Conservation (phyloP, 2,113 vertebrate genomes). For the Chaetops frenatus region DNA sequence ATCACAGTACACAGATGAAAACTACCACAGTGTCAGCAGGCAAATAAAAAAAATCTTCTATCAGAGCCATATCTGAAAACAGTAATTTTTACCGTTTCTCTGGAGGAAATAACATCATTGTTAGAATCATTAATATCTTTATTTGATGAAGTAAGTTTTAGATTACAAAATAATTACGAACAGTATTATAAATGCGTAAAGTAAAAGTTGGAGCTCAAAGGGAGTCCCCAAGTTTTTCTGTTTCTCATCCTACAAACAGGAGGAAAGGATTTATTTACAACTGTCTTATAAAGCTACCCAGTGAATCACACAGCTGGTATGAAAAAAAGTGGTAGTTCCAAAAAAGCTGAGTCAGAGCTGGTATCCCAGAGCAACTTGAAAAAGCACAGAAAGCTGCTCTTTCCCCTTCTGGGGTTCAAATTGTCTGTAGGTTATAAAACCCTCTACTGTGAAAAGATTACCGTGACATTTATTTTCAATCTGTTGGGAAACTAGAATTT, state of each 20-base stretch:
- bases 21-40: neutral
- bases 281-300: neutral
- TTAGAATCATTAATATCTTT: neutral
- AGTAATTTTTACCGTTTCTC: neutral
- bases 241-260: neutral
- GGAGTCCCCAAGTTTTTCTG: neutral
- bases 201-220: neutral
- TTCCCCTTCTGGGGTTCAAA: neutral
- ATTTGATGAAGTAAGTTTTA: neutral
- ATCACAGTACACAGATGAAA: neutral
- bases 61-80: neutral
- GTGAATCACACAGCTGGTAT: neutral
- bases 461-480: neutral
- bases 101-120: neutral
- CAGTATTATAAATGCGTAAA: neutral
- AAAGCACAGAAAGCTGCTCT: neutral
- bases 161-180: neutral
- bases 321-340: neutral
- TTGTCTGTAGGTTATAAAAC: neutral
- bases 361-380: neutral
- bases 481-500: neutral
- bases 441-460: neutral
- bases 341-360: neutral
- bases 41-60: neutral
- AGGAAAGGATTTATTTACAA: neutral